Conservation (phyloP, 2,888 invertebrate genomes). For the Heteropelma amictum region DNA sequence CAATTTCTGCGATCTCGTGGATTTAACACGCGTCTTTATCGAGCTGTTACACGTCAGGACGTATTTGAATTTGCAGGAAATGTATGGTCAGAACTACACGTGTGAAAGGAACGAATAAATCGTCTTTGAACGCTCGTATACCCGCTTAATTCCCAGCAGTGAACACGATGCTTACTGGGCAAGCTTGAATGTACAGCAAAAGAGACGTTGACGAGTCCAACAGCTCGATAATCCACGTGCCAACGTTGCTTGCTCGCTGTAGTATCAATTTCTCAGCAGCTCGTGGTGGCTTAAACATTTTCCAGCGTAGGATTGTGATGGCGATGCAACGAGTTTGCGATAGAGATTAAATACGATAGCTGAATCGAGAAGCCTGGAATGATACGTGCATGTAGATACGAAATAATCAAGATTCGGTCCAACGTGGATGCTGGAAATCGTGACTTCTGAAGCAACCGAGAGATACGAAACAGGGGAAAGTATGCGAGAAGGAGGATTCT, state of each 20-base stretch:
- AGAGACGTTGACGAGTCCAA: conserved; percentile 8
- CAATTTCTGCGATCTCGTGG: no score
- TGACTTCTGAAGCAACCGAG: no score
- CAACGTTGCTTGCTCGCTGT: not conserved
- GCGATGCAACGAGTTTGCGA: no score
- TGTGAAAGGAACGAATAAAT: conserved; percentile 43
- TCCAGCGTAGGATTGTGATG: no score
- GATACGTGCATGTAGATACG: no score
- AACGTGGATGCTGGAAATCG: no score
- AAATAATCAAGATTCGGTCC: no score
- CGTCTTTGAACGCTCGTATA: conserved; percentile 24
- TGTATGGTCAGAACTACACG: conserved; percentile 3
- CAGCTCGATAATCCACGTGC: conserved; percentile 11
- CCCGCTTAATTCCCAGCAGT: conserved; percentile 25
- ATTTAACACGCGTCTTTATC: no score
- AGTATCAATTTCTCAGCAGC: not conserved
- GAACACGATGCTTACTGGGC: not conserved
- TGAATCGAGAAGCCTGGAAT: not conserved
- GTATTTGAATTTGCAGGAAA: no score
- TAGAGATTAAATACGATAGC: not conserved
- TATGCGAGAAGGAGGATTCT: no score
- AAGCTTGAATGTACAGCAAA: not conserved
- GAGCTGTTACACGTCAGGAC: no score
- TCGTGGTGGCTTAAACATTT: not conserved
- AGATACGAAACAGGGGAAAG: no score